phyloP scores from a whole-genome alignment of 2,797 vertebrate genomes.

The Brachyalestes nurse region DNA sequence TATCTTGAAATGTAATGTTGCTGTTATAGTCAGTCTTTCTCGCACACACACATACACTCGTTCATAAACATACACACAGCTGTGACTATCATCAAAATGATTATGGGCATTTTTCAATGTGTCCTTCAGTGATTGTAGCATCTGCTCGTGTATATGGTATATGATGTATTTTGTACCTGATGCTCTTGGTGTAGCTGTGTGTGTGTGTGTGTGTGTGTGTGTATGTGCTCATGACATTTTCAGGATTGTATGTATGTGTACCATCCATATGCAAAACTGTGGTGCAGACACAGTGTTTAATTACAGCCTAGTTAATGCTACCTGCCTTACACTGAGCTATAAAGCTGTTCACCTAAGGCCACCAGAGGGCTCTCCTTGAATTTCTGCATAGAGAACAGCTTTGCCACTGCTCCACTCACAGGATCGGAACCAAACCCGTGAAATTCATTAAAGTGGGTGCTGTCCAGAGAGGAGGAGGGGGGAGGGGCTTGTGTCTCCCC shows the following conservation, averaged over 20 bases:
- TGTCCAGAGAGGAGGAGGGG: conserved; percentile 43
- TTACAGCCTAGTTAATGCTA: conserved; percentile 1
- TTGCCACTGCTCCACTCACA: conserved; percentile 51
- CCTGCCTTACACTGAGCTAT: not conserved
- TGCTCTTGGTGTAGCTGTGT: not conserved
- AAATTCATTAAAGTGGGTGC: conserved; percentile 66
- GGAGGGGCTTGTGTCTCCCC: conserved; percentile 56
- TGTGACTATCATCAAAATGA: not conserved
- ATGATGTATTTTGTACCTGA: not conserved
- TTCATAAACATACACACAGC: conserved; percentile 1
- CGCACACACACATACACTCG: conserved; percentile 40
- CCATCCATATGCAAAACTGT: not conserved
- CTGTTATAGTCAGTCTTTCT: conserved; percentile 66
- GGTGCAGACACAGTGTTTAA: not conserved
- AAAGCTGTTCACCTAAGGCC: conserved; percentile 54
- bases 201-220: not conserved
- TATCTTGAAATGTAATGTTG: conserved; percentile 72
- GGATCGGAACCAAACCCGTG: conserved; percentile 61
- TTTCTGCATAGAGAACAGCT: conserved; percentile 45
- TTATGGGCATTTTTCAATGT: not conserved
- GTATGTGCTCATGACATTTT: not conserved
- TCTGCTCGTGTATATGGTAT: not conserved
- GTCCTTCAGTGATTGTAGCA: not conserved
- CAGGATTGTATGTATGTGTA: not conserved
- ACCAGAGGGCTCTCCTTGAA: conserved; percentile 74